A percentile compares a stretch with the other conserved stretches of the same genome.
Conservation (phyloP, 2,113 vertebrate genomes). For the Leucopsar rothschildi region DNA sequence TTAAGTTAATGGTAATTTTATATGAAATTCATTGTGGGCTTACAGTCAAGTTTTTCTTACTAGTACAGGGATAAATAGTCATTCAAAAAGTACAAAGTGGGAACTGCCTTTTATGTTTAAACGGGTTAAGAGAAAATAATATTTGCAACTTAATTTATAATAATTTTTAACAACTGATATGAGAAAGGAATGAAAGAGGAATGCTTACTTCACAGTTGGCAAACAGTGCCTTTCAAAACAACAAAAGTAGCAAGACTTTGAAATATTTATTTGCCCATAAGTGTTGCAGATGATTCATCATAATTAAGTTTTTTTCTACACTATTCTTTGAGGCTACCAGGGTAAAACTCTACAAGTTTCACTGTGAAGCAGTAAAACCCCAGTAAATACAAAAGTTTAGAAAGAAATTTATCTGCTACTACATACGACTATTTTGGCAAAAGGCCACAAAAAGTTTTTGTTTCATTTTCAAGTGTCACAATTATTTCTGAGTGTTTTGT, state of each 20-base stretch:
- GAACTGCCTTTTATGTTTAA: background rate
- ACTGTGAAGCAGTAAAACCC: background rate
- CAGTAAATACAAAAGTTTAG: background rate
- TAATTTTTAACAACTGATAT: background rate
- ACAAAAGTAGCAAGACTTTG: background rate
- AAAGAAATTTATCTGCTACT: background rate
- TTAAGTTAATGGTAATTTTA: background rate
- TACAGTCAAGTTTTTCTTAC: background rate
- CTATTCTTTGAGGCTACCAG: background rate
- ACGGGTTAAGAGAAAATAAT: background rate
- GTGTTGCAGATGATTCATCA: background rate
- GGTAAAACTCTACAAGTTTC: background rate
- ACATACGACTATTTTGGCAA: background rate
- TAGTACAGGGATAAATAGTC: background rate
- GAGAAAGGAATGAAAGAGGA: background rate
- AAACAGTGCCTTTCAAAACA: background rate
- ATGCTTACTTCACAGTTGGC: background rate
- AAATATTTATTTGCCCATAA: accelerated
- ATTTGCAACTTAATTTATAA: background rate
- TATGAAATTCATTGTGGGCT: background rate
- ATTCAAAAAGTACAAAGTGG: background rate
- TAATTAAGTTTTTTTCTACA: background rate
- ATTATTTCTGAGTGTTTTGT: background rate
- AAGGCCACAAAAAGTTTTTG: background rate
- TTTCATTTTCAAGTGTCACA: background rate